Evolutionary conservation across 2,888 invertebrate species (phyloP).

Genomic region (Serrognathus titanus): DNA sequence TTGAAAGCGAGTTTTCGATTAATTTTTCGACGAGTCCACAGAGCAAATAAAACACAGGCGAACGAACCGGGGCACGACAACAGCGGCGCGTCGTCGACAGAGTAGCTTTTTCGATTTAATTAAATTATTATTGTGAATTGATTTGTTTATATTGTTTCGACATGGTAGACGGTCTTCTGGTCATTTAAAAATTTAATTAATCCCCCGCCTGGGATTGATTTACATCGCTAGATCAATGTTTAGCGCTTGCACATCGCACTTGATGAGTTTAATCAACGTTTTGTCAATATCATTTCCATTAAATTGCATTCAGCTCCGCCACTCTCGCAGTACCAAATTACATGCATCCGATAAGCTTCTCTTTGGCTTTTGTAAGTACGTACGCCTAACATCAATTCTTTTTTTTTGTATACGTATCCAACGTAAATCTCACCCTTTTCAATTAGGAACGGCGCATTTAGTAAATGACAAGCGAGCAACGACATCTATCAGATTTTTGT

Average conservation of each 20-base stretch:
- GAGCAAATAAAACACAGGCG: constrained; percentile 1
- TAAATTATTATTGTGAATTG: constrained; percentile 32
- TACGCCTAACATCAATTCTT: not conserved
- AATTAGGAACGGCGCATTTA: constrained; percentile 26
- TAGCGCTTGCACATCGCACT: constrained; percentile 20
- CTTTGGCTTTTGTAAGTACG: not conserved
- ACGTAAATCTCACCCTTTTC: constrained; percentile 52
- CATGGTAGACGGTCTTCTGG: constrained; percentile 27
- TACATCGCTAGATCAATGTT: constrained; percentile 18
- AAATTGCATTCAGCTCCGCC: constrained; percentile 15
- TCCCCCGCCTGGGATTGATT: constrained; percentile 20
- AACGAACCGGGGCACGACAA: not conserved
- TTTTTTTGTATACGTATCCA: too few relatives aligned
- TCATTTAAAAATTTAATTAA: constrained; percentile 28
- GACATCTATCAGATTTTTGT: constrained; percentile 24
- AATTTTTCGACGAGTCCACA: constrained; percentile 9
- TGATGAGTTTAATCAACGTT: constrained; percentile 27
- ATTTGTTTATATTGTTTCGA: constrained; percentile 31
- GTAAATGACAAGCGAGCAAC: constrained; percentile 20
- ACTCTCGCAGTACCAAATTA: constrained; percentile 7
- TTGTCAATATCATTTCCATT: constrained; percentile 25
- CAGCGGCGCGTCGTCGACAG: constrained; percentile 13
- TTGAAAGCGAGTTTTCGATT: constrained; percentile 7
- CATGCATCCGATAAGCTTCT: not conserved
- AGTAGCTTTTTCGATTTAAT: constrained; percentile 29